phyloP scores from a whole-genome alignment of 2,113 vertebrate genomes.

The Gyps fulvus region DNA sequence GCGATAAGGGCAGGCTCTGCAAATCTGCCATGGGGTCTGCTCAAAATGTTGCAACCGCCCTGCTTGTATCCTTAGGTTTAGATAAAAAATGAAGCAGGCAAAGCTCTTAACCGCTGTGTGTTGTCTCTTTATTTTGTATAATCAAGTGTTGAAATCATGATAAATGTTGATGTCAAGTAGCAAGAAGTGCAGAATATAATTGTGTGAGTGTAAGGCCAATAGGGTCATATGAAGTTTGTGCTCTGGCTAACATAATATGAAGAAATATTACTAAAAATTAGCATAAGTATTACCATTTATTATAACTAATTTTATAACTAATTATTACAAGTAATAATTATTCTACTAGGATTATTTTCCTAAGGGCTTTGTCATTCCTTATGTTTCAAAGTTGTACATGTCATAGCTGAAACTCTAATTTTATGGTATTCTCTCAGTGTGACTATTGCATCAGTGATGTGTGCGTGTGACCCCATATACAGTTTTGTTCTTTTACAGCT shows the following conservation, averaged over 20 bases:
- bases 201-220: neutral
- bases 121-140: conserved; percentile 40
- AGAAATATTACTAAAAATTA: conserved; percentile 17
- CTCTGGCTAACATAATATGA: neutral
- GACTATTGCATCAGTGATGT: neutral
- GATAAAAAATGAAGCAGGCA: neutral
- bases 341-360: conserved; percentile 60
- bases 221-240: neutral
- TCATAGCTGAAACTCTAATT: conserved; percentile 46
- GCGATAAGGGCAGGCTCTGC: neutral
- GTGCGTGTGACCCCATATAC: neutral
- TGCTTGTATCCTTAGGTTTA: neutral
- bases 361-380: conserved; percentile 53
- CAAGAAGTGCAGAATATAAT: neutral
- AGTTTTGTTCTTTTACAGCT: neutral
- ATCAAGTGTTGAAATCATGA: conserved; percentile 27
- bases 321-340: conserved; percentile 47
- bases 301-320: conserved; percentile 54
- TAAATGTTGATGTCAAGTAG: conserved; percentile 36
- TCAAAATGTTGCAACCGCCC: neutral
- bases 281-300: neutral
- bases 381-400: conserved; percentile 43
- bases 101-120: neutral
- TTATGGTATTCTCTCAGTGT: neutral
- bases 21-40: neutral